phyloP scores from a whole-genome alignment of 2,113 vertebrate genomes.

The Callithrix jacchus region DNA sequence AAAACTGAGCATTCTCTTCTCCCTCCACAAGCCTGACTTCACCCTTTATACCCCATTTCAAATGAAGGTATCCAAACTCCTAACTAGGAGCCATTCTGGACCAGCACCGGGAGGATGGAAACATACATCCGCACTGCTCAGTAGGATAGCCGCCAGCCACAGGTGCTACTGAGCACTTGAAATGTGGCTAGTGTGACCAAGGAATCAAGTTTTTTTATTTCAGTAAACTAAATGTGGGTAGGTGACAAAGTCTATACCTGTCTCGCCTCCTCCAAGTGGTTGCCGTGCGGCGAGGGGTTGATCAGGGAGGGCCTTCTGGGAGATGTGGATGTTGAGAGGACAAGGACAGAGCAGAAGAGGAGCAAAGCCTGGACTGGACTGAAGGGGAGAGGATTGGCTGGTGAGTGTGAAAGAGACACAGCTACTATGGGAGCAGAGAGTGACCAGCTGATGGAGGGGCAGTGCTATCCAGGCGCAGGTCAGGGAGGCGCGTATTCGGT shows the following conservation, averaged over 20 bases:
- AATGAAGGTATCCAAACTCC: neutral
- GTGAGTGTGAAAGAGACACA: neutral
- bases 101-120: fast-evolving
- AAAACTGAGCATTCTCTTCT: no score
- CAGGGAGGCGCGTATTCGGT: no score
- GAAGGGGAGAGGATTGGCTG: neutral
- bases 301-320: neutral
- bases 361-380: neutral
- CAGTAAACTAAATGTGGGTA: neutral
- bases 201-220: neutral
- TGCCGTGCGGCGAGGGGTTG: neutral
- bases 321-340: neutral
- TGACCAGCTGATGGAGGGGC: neutral
- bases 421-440: neutral
- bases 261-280: no score
- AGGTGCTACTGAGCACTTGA: neutral
- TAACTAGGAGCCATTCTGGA: neutral
- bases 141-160: neutral
- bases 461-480: neutral
- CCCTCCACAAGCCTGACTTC: neutral
- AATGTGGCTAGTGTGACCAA: neutral
- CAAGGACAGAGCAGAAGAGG: neutral
- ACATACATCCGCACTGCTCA: fast-evolving
- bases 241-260: neutral
- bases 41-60: neutral